phyloP scores from a whole-genome alignment of 1,140 invertebrate species.

The Monochamus saltuarius region DNA sequence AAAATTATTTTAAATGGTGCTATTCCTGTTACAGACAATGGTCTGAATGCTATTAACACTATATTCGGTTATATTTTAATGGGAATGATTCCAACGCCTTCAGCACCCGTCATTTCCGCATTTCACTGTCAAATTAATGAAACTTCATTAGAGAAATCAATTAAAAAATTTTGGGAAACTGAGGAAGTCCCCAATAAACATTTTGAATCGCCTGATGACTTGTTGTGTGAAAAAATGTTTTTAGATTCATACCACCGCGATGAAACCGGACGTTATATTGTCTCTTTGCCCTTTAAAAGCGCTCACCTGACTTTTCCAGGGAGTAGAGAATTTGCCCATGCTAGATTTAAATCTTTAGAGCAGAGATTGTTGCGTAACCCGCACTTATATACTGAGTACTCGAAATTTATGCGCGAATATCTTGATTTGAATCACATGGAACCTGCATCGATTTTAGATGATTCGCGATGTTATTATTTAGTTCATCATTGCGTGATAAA shows the following conservation, averaged over 20 bases:
- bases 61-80: conserved; percentile 14
- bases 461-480: conserved; percentile 22
- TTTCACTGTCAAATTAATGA: conserved; percentile 1
- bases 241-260: not conserved
- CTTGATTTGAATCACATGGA: not conserved
- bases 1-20: conserved; percentile 7
- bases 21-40: not conserved
- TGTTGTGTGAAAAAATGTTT: conserved; percentile 16
- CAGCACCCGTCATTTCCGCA: not conserved
- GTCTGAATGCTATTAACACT: conserved; percentile 12
- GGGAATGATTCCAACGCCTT: conserved; percentile 3
- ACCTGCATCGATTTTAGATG: not conserved
- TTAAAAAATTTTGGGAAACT: conserved; percentile 15
- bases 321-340: not conserved
- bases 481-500: conserved; percentile 39
- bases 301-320: not conserved
- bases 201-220: not conserved
- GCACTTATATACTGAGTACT: not conserved
- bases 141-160: no score
- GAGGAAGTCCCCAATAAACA: conserved; percentile 3
- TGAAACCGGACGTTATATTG: conserved; percentile 11
- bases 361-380: not conserved
- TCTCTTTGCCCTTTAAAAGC: conserved; percentile 11
- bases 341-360: not conserved
- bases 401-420: not conserved